Evolutionary conservation across 2,113 vertebrate genomes (phyloP).

Genomic region (Excalfactoria chinensis): DNA sequence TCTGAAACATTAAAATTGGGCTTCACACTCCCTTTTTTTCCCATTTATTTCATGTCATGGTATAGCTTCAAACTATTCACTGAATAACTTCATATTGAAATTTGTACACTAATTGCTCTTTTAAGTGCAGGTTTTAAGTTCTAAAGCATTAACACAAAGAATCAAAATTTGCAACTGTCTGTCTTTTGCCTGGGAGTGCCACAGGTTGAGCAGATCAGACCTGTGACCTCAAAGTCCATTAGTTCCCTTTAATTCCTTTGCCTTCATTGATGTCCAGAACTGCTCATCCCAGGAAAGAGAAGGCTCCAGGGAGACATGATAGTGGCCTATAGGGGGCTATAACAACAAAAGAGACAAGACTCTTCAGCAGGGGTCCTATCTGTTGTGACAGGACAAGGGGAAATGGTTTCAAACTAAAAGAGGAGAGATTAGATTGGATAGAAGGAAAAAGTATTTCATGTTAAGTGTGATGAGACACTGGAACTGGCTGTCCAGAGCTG

Average conservation of each 20-base stretch:
- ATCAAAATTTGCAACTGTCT: neutral
- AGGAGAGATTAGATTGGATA: no score
- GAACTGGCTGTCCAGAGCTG: no score
- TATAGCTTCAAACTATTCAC: neutral
- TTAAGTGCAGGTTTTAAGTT: neutral
- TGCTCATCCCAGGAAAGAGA: no score
- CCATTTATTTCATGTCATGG: neutral
- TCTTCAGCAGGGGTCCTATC: no score
- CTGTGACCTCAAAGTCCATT: neutral
- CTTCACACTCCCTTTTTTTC: neutral
- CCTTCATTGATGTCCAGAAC: neutral
- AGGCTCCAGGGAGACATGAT: no score
- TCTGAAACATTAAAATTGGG: neutral
- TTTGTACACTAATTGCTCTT: neutral
- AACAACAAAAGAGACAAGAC: no score
- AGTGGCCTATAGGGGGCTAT: no score
- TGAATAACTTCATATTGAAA: neutral
- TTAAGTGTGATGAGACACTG: no score
- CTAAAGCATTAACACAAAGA: neutral
- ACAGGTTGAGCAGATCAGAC: neutral
- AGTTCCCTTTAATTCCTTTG: neutral
- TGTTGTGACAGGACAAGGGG: no score
- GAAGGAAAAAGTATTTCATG: no score
- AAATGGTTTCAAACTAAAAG: no score
- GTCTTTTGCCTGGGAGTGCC: neutral